These are phyloP conservation scores for Gobiocypris rarus DNA, from an alignment of 2,113 vertebrate species.

Conservation along the genomic window DNA sequence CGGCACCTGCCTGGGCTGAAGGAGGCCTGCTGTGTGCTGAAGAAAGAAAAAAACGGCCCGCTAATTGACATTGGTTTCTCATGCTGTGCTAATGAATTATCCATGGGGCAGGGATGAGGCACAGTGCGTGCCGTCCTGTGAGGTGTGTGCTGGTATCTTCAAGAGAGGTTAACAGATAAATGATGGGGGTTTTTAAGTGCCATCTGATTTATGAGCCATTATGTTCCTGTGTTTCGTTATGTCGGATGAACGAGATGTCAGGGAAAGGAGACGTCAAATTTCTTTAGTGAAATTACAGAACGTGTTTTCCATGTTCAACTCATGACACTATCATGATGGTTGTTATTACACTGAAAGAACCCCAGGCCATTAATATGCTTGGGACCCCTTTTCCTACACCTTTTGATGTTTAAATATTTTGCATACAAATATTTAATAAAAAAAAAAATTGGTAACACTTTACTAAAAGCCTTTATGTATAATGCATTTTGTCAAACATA, in stretches of 20 bases:
- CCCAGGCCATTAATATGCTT: background rate
- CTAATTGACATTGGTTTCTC: conserved; percentile 75
- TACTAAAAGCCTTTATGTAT: too few relatives aligned
- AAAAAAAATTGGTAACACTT: too few relatives aligned
- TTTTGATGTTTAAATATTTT: background rate
- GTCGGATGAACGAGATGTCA: background rate
- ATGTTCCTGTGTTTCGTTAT: background rate
- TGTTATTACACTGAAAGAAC: background rate
- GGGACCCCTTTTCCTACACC: too few relatives aligned
- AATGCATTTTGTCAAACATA: too few relatives aligned
- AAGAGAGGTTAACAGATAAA: conserved; percentile 12
- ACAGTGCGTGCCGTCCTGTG: conserved; percentile 39
- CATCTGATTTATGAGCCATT: conserved; percentile 6
- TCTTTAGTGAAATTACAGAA: conserved; percentile 5
- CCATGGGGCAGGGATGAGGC: conserved; percentile 60
- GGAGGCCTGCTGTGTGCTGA: conserved; percentile 57
- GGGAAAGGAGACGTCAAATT: background rate
- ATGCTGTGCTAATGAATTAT: conserved; percentile 74
- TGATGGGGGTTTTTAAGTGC: conserved; percentile 4
- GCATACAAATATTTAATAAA: too few relatives aligned
- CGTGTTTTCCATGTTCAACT: background rate
- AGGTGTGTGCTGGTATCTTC: conserved; percentile 49
- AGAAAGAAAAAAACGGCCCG: conserved; percentile 61
- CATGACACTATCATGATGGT: background rate
- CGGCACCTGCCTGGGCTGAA: conserved; percentile 52